Conservation (phyloP, 2,888 invertebrate genomes). For the Adelphocoris suturalis region DNA sequence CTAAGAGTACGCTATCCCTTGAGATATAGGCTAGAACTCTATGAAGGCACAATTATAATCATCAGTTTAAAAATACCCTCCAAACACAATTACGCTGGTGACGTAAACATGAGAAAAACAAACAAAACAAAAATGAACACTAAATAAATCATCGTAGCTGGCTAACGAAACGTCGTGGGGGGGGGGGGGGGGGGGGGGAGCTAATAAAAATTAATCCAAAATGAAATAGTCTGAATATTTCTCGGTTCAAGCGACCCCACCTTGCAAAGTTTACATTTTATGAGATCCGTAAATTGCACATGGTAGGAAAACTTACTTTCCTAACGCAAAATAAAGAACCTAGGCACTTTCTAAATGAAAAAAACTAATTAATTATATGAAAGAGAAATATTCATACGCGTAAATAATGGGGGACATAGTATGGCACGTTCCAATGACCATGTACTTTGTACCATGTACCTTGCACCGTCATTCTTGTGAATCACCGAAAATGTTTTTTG, state of each 20-base stretch:
- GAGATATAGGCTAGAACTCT: slow-evolving; percentile 72
- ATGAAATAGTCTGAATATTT: background rate
- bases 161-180: background rate
- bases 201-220: background rate
- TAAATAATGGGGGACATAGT: slow-evolving; percentile 3
- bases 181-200: background rate
- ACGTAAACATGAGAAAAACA: background rate
- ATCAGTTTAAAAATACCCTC: slow-evolving; percentile 74
- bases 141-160: background rate
- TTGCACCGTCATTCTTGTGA: background rate
- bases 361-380: background rate
- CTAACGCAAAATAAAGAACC: slow-evolving; percentile 32
- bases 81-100: slow-evolving; percentile 64
- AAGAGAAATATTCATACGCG: background rate
- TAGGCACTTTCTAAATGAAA: slow-evolving; percentile 14
- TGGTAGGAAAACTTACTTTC: slow-evolving; percentile 50
- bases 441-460: background rate
- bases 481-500: background rate
- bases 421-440: slow-evolving; percentile 45
- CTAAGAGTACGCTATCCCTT: slow-evolving; percentile 70
- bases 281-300: slow-evolving; percentile 70
- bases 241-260: background rate
- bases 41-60: slow-evolving; percentile 74
- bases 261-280: slow-evolving; percentile 56
- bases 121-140: background rate